Evolutionary conservation across 2,888 invertebrate genomes (phyloP).

Genomic region (Xestia rhomboidea): DNA sequence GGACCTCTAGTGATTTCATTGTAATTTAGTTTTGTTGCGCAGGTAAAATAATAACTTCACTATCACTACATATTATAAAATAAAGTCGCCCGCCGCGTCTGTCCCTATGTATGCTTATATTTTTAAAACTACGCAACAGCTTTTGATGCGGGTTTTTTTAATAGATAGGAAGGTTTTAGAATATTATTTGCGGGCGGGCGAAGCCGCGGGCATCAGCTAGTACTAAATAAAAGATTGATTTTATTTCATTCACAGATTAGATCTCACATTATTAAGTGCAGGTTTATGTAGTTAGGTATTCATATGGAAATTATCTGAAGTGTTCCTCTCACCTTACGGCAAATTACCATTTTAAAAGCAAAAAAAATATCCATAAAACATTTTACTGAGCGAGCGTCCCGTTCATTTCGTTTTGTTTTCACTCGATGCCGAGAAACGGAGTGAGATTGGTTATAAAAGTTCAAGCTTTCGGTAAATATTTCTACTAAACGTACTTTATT

Average conservation of each 20-base stretch:
- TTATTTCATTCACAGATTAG: constrained; percentile 1
- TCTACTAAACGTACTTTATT: constrained; percentile 61
- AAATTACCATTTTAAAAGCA: constrained; percentile 78
- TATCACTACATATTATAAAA: no score
- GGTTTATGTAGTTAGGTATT: constrained; percentile 24
- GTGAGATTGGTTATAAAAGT: constrained; percentile 76
- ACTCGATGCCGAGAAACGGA: constrained; percentile 70
- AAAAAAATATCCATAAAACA: constrained; percentile 77
- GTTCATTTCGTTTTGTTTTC: constrained; percentile 75
- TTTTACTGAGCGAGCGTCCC: constrained; percentile 71
- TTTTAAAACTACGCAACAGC: no score
- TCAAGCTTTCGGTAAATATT: constrained; percentile 71
- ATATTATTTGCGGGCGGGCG: no score
- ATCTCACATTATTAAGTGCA: background rate
- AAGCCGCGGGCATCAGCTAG: no score
- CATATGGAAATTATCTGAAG: constrained; percentile 44
- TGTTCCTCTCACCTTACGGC: constrained; percentile 62
- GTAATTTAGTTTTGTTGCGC: constrained; percentile 38
- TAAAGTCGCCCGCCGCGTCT: no score
- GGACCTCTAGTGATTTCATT: constrained; percentile 51
- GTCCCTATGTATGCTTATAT: no score
- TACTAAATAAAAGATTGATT: constrained; percentile 1
- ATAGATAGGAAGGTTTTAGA: no score
- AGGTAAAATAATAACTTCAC: constrained; percentile 38
- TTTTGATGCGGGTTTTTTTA: no score